Evolutionary conservation across 2,113 vertebrate species (phyloP).

Genomic region (Anser cygnoides): DNA sequence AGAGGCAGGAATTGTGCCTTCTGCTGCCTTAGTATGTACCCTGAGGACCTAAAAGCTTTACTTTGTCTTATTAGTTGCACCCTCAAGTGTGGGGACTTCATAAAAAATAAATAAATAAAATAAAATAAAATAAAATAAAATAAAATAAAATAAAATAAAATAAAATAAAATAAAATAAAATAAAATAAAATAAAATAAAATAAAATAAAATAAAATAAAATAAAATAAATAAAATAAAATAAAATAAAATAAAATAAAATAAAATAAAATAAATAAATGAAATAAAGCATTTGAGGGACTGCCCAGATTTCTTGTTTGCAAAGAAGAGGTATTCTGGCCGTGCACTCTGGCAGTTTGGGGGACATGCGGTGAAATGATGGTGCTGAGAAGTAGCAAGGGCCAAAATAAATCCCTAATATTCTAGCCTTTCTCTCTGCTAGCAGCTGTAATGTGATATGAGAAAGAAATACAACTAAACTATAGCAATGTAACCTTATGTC

Average conservation of each 20-base stretch:
- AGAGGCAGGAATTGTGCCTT: background rate
- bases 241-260: no score
- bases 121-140: no score
- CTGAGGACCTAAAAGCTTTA: background rate
- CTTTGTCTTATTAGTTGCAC: background rate
- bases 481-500: background rate
- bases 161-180: no score
- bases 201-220: no score
- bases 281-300: background rate
- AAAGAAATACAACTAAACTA: slow-evolving; percentile 15
- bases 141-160: no score
- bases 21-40: background rate
- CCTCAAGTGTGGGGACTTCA: fast-evolving
- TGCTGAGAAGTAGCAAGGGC: background rate
- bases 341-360: background rate
- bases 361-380: background rate
- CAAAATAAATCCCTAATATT: background rate
- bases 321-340: background rate
- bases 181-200: no score
- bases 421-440: background rate
- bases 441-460: background rate
- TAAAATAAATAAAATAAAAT: no score
- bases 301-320: background rate
- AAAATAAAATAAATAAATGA: background rate
- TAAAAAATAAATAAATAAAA: no score